Conservation (phyloP, 2,113 vertebrate genomes). For the Entomyzon cyanotis region DNA sequence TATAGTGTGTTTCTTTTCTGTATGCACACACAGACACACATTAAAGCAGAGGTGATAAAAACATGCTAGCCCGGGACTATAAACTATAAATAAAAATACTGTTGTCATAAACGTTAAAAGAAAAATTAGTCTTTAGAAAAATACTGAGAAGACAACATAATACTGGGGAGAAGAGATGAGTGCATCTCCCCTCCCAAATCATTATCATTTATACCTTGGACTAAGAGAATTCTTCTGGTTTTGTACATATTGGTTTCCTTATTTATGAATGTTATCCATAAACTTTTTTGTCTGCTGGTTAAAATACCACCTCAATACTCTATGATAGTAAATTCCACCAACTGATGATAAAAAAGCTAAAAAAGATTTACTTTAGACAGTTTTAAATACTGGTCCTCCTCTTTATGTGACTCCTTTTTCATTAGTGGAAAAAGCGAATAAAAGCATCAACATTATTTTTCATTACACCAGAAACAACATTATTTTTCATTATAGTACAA, state of each 20-base stretch:
- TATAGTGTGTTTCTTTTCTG: neutral
- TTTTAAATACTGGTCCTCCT: slow-evolving; percentile 1
- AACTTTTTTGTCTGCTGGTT: neutral
- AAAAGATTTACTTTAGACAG: neutral
- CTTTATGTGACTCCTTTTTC: slow-evolving; percentile 1
- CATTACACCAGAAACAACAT: neutral
- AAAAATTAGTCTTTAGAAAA: neutral
- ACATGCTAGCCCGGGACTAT: neutral
- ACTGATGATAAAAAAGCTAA: neutral
- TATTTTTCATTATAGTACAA: neutral
- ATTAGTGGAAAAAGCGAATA: slow-evolving; percentile 7
- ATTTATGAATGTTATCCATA: neutral
- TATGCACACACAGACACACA: rapidly evolving
- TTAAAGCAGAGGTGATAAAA: slow-evolving; percentile 20
- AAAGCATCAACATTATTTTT: slow-evolving; percentile 1
- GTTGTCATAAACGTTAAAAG: neutral
- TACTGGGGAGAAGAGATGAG: neutral
- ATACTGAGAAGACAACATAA: neutral
- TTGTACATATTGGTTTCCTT: neutral
- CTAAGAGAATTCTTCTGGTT: neutral
- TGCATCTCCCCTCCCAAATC: neutral
- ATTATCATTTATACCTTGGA: neutral
- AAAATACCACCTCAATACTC: neutral
- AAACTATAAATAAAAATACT: neutral
- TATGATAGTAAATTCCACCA: neutral